Base-by-base conservation (phyloP, 1,140 invertebrate genomes). In the Brachystomella parvula region DNA sequence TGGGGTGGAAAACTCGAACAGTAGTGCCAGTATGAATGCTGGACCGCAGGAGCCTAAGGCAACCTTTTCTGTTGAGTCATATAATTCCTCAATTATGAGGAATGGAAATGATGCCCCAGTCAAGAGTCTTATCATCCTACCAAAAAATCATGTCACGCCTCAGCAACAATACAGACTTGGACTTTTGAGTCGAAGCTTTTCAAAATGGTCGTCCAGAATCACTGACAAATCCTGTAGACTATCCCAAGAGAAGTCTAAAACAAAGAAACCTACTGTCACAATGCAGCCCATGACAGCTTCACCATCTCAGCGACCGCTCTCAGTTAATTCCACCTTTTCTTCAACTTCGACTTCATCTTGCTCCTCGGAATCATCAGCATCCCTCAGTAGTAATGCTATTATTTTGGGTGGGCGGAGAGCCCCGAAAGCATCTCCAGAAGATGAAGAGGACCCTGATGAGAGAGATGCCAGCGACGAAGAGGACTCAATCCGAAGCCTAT, bases 281-380 rank as follows among this genome's bases (percentile, higher is more conserved):
- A 39, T 39, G 24, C 35, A 6, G 33, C 33, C 21, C 31, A 26
- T 29, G 47, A 3, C 33, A 31, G n/a, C 17, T 17, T 15, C 31
- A 12, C 64, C 63, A 53, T 47, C 66, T 19, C 75, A 76, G 66
- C 67, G 88, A 68, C 88, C 88, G n/a, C 75, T 89, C 24, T 91
- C 89, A 44, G 87, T 89, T 73, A 90, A 88, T 77, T 90, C 88
- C 49, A 89, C 88, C 61, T 85, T 86, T 1, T 90, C 89, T 1
- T 89, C 88, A 17, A 88, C 85, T 47, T 88, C 87, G 1, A 89
- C 88, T 0, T 78, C 76, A 9, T 79, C 78, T 0, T 80, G 81
- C 28, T 79, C 78, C 6, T 76, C 74, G 19, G 75, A 74, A 6
- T 56, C 67, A 17, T 74, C 74, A 9, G 59, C 69, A 15, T 60